A percentile compares a stretch with the other conserved stretches of the same genome.
Conservation (phyloP, 2,888 invertebrate species). For the Meta bourneti region DNA sequence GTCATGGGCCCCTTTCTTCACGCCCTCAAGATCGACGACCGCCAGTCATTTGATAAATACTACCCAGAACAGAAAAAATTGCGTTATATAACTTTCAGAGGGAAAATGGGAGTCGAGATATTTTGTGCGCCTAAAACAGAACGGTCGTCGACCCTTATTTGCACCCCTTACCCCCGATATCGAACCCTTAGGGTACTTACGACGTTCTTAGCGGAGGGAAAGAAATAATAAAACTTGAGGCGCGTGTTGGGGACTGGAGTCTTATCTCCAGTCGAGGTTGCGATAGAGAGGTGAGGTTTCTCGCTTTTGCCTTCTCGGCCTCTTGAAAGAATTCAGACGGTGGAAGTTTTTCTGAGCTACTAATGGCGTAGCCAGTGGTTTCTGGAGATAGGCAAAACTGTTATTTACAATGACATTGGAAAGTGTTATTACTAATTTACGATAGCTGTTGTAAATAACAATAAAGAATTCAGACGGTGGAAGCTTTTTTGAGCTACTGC, state of each 20-base stretch:
- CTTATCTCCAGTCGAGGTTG: background rate
- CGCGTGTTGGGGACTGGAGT: slow-evolving; percentile 3
- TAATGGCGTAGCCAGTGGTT: background rate
- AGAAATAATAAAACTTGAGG: slow-evolving; percentile 9
- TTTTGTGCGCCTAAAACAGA: slow-evolving; percentile 19
- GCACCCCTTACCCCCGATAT: slow-evolving; percentile 37
- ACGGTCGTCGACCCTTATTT: slow-evolving; percentile 49
- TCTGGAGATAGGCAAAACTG: background rate
- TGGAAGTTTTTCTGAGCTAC: no score
- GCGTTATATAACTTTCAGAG: slow-evolving; percentile 44
- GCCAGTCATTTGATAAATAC: slow-evolving; percentile 32
- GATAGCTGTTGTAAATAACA: no score
- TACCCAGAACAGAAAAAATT: slow-evolving; percentile 9
- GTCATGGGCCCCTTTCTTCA: background rate
- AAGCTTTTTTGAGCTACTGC: no score
- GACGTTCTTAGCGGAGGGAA: slow-evolving; percentile 30
- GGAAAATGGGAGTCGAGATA: slow-evolving; percentile 9
- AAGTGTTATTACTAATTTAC: no score
- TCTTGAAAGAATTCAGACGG: background rate
- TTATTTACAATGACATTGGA: background rate
- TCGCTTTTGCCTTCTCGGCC: background rate
- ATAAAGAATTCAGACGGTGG: no score
- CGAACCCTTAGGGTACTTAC: slow-evolving; percentile 56
- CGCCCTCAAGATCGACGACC: slow-evolving; percentile 26
- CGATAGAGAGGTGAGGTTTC: background rate